These are phyloP conservation scores for Laspeyria flexula DNA, from an alignment of 2,888 invertebrate genomes.

Conservation along the genomic window DNA sequence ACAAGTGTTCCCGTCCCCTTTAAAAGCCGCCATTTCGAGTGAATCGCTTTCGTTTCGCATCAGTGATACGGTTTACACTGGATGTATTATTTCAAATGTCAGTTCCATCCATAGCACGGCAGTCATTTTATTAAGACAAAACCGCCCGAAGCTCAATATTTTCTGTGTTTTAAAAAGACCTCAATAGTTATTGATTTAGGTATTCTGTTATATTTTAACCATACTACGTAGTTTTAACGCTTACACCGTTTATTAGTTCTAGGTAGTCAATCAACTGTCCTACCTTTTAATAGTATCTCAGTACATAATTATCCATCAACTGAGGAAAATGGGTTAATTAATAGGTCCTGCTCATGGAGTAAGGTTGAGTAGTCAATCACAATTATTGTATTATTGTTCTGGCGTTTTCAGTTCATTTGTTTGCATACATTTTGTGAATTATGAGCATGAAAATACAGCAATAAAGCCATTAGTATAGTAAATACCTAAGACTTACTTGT, in stretches of 20 bases:
- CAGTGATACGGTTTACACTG: conserved; percentile 27
- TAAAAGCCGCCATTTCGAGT: conserved; percentile 46
- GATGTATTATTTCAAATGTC: conserved; percentile 31
- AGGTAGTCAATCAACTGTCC: no score
- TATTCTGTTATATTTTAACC: no score
- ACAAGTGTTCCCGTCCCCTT: conserved; percentile 46
- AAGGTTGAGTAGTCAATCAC: conserved; percentile 21
- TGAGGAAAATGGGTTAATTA: conserved; percentile 15
- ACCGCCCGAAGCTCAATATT: no score
- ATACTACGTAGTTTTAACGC: no score
- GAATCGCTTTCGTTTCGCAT: conserved; percentile 48
- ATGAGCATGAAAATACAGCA: no score
- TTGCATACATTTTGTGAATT: no score
- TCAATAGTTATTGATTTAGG: no score
- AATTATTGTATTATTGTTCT: conserved; percentile 1
- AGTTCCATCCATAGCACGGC: not conserved
- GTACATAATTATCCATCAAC: not conserved
- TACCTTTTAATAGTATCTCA: not conserved
- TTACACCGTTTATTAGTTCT: no score
- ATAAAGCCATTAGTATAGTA: no score
- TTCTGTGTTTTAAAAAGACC: no score
- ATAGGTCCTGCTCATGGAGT: conserved; percentile 8
- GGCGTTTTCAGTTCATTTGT: not conserved
- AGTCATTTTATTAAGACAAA: not conserved
- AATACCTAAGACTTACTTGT: no score